These are phyloP conservation scores for Panagrolaimus sp. DNA, from an alignment of 1,140 invertebrate genomes.

Conservation along the genomic window DNA sequence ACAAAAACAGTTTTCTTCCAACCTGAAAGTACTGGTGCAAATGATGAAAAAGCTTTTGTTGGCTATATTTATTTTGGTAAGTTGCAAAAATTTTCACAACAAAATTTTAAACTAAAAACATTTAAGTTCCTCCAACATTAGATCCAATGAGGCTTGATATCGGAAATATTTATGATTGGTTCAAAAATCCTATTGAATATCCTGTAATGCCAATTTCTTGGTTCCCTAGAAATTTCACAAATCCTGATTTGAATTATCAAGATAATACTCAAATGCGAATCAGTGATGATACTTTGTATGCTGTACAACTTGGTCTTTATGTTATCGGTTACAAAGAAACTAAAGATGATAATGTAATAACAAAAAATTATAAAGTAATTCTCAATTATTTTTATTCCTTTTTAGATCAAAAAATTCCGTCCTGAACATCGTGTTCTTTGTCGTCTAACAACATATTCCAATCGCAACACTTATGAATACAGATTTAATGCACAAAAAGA, in stretches of 20 bases:
- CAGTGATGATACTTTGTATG: slow-evolving; percentile 51
- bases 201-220: slow-evolving; percentile 53
- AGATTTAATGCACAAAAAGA: slow-evolving; percentile 55
- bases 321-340: slow-evolving; percentile 56
- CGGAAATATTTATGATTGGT: slow-evolving; percentile 59
- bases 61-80: slow-evolving; percentile 57
- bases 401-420: slow-evolving; percentile 58
- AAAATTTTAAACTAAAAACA: background rate
- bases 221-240: slow-evolving; percentile 57
- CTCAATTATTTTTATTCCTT: slow-evolving; percentile 2
- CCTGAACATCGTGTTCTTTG: slow-evolving; percentile 52
- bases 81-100: background rate
- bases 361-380: background rate
- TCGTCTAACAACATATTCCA: slow-evolving; percentile 47
- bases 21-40: slow-evolving; percentile 57
- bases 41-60: slow-evolving; percentile 58
- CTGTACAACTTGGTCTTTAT: slow-evolving; percentile 54
- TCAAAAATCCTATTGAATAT: slow-evolving; percentile 52
- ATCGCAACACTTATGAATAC: slow-evolving; percentile 53
- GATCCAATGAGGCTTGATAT: slow-evolving; percentile 59
- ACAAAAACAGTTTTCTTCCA: slow-evolving; percentile 58
- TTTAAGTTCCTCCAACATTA: slow-evolving; percentile 54
- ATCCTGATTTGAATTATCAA: slow-evolving; percentile 47
- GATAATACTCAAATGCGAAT: slow-evolving; percentile 46
- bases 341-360: slow-evolving; percentile 50